Conservation (phyloP, 2,113 vertebrate genomes). For the Hepsetus odoe region DNA sequence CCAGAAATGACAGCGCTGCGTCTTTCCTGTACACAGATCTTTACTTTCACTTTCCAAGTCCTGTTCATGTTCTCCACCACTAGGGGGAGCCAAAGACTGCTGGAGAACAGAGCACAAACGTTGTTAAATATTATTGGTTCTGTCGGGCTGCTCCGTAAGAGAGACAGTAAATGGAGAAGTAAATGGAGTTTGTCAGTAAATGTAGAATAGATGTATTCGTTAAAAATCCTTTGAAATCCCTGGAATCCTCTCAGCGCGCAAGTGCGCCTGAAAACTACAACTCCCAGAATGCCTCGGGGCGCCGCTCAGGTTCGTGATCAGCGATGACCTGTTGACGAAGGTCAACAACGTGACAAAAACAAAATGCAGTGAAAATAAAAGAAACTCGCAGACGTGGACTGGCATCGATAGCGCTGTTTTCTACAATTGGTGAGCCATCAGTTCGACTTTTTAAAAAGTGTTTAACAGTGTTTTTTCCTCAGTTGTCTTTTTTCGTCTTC, state of each 20-base stretch:
- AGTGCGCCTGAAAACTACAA: background rate
- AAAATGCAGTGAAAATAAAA: background rate
- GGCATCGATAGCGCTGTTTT: background rate
- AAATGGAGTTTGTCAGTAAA: no score
- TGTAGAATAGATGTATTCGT: no score
- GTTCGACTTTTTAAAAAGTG: no score
- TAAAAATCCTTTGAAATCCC: no score
- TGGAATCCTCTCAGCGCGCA: no score
- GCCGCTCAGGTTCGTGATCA: background rate
- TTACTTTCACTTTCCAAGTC: slow-evolving; percentile 43
- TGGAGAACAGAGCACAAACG: background rate
- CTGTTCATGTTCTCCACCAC: background rate
- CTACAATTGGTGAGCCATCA: no score
- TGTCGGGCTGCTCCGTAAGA: no score
- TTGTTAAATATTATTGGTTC: no score
- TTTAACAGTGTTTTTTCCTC: no score
- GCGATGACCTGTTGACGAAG: slow-evolving; percentile 7
- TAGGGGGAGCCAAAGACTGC: background rate
- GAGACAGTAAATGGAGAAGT: no score
- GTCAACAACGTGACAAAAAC: background rate
- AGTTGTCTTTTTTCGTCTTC: no score
- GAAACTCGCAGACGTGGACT: background rate
- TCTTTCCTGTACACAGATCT: background rate
- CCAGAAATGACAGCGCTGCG: background rate
- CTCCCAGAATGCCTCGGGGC: slow-evolving; percentile 6